A percentile compares a stretch with the other conserved stretches of the same genome.
Evolutionary conservation across 2,888 invertebrate species (phyloP).

Genomic region (Schrankia costaestrigalis): DNA sequence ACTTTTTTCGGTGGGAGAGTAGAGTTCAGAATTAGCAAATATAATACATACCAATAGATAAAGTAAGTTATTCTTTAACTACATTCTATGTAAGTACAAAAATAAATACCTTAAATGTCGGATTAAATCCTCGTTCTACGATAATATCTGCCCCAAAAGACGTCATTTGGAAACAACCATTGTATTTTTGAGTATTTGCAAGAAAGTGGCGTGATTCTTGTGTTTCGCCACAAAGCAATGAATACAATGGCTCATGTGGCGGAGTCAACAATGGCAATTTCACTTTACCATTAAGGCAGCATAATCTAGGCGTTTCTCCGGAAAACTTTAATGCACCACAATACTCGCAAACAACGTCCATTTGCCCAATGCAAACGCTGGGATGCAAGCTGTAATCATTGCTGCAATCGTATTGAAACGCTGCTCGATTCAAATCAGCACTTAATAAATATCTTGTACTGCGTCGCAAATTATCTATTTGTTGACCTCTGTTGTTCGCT

Average conservation of each 20-base stretch:
- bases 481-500: conserved; percentile 31
- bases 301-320: conserved; percentile 24
- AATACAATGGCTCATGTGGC: conserved; percentile 32
- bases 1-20: conserved; percentile 1
- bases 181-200: conserved; percentile 40
- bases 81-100: too few relatives aligned
- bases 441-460: conserved; percentile 27
- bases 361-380: conserved; percentile 27
- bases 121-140: conserved; percentile 35
- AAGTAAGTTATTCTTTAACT: too few relatives aligned
- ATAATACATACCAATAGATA: too few relatives aligned
- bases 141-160: conserved; percentile 42
- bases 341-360: conserved; percentile 31
- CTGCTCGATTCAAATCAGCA: conserved; percentile 41
- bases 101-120: conserved; percentile 21
- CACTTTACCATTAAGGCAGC: conserved; percentile 24
- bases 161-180: conserved; percentile 42
- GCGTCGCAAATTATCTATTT: conserved; percentile 31
- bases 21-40: conserved; percentile 1
- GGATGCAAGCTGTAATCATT: conserved; percentile 19
- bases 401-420: conserved; percentile 36
- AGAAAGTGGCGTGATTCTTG: conserved; percentile 42
- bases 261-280: conserved; percentile 23
- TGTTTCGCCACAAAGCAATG: conserved; percentile 32
- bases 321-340: conserved; percentile 27